Evolutionary conservation across 2,888 invertebrate species (phyloP).

Genomic region (Sarcophaga rosellei): DNA sequence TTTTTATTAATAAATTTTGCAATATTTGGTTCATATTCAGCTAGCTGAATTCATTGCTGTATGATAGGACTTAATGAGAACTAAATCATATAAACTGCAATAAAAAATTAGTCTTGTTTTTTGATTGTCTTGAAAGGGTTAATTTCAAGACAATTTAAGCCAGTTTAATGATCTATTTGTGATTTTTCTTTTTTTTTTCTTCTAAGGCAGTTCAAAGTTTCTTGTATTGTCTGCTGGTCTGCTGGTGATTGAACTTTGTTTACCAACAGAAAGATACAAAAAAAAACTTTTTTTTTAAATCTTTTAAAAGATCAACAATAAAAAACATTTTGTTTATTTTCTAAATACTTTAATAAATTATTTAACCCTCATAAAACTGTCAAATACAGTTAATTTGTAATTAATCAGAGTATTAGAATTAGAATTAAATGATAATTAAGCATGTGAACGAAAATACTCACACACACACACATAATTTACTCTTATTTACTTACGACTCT

Average conservation of each 20-base stretch:
- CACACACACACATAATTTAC: not conserved
- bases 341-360: not conserved
- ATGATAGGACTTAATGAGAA: no score
- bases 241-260: constrained; percentile 29
- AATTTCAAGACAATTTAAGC: not conserved
- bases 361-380: constrained; percentile 38
- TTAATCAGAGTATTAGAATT: constrained; percentile 30
- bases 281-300: no score
- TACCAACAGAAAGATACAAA: not conserved
- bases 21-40: no score
- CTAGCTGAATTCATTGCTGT: no score
- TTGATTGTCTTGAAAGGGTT: not conserved
- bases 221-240: not conserved
- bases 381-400: constrained; percentile 39
- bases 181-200: not conserved
- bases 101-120: no score
- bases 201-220: not conserved
- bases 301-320: not conserved
- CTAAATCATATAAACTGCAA: no score
- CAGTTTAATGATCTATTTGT: not conserved
- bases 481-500: no score
- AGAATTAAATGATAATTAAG: constrained; percentile 12
- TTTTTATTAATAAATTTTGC: no score
- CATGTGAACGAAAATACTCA: not conserved
- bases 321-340: not conserved